phyloP scores from a whole-genome alignment of 2,113 vertebrate species.

The Toxotes jaculatrix region DNA sequence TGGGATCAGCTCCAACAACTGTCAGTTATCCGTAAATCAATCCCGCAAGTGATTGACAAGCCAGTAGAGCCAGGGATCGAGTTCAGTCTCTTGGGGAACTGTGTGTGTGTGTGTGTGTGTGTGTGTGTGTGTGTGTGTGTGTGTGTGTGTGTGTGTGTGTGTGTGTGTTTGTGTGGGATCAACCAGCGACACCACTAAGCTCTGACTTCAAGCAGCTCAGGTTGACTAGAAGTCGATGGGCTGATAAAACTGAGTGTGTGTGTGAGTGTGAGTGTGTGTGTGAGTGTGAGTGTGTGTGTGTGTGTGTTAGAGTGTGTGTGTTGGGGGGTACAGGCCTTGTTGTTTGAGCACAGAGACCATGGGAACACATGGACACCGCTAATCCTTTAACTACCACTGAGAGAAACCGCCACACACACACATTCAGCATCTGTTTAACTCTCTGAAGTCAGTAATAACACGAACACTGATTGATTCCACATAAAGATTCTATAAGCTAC shows the following conservation, averaged over 20 bases:
- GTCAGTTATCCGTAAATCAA: conserved; percentile 91
- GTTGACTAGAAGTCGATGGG: conserved; percentile 77
- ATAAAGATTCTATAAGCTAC: not conserved
- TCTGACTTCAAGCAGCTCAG: conserved; percentile 83
- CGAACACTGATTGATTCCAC: not conserved
- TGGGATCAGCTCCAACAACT: conserved; percentile 85
- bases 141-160: conserved; percentile 79
- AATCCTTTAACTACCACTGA: conserved; percentile 57
- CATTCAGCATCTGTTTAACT: not conserved
- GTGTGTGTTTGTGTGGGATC: conserved; percentile 85
- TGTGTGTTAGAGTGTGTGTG: conserved; percentile 45
- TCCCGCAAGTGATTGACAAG: conserved; percentile 83
- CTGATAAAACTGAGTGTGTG: conserved; percentile 73
- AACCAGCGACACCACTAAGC: conserved; percentile 87
- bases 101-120: conserved; percentile 82
- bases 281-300: conserved; percentile 39
- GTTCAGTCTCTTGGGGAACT: conserved; percentile 88
- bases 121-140: conserved; percentile 82
- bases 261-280: conserved; percentile 26
- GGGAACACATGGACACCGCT: conserved; percentile 53
- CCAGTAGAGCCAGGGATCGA: conserved; percentile 83
- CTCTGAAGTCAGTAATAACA: not conserved
- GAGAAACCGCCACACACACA: conserved; percentile 9
- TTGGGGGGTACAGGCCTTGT: conserved; percentile 14
- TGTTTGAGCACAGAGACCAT: conserved; percentile 48